Conservation (phyloP, 2,113 vertebrate genomes). For the Charina bottae region DNA sequence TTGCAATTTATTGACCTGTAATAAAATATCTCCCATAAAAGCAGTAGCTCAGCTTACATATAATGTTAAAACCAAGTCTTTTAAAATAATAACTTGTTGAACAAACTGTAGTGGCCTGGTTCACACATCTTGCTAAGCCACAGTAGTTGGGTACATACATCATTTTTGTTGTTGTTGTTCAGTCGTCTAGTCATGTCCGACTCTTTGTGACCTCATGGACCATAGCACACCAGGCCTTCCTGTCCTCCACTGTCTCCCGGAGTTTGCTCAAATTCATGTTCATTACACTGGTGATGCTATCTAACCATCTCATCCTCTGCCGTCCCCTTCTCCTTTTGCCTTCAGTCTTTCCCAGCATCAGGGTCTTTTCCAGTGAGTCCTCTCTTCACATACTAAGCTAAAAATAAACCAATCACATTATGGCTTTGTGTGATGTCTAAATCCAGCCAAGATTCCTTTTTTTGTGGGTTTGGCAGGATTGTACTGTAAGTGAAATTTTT, state of each 20-base stretch:
- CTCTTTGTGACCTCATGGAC: too few species aligned
- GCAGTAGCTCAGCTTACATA: not conserved
- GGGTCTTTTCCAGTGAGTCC: too few species aligned
- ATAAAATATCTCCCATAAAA: not conserved
- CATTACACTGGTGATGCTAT: too few species aligned
- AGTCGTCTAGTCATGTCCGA: too few species aligned
- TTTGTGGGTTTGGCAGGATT: not conserved
- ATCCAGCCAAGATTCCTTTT: not conserved
- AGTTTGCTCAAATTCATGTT: too few species aligned
- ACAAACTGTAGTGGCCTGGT: not conserved
- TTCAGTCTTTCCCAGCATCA: too few species aligned
- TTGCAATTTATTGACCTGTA: not conserved
- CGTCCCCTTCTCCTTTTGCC: too few species aligned
- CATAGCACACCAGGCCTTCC: too few species aligned
- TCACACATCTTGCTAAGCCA: not conserved
- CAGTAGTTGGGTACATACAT: not conserved
- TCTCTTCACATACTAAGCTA: too few species aligned
- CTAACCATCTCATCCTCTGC: too few species aligned
- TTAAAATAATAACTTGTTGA: not conserved
- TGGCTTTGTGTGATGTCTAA: not conserved
- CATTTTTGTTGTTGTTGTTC: too few species aligned
- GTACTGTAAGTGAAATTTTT: not conserved
- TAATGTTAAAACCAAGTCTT: not conserved
- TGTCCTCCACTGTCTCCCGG: too few species aligned
- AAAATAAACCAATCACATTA: not conserved